A percentile compares a stretch with the other conserved stretches of the same genome.
These are phyloP conservation scores for Chaunax sp. DNA, from an alignment of 2,797 vertebrate genomes.

Conservation along the genomic window DNA sequence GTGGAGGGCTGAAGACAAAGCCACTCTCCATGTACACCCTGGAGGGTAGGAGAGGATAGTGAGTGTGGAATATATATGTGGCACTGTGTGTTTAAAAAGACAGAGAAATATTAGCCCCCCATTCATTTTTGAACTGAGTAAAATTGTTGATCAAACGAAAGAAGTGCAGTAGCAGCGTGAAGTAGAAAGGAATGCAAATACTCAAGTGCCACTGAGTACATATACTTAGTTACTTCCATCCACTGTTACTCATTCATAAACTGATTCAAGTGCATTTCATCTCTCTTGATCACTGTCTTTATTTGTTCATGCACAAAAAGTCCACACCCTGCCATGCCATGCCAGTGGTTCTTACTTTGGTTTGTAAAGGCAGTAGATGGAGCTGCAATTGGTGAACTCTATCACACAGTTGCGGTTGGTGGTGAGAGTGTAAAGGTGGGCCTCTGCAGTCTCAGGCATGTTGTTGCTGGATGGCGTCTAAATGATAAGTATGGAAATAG, in stretches of 20 bases:
- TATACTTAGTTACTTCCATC: not conserved
- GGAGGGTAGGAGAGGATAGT: not conserved
- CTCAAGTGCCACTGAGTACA: not conserved
- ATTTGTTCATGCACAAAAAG: too few species aligned
- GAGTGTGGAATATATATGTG: too few species aligned
- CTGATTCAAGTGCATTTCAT: too few species aligned
- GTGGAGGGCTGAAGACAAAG: conserved; percentile 61
- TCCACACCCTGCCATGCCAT: not conserved
- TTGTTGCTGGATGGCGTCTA: conserved; percentile 5
- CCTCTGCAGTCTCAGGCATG: conserved; percentile 73
- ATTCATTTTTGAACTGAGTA: too few species aligned
- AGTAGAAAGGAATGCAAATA: not conserved
- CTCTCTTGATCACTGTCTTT: too few species aligned
- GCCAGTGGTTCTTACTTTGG: conserved; percentile 67
- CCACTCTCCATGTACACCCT: conserved; percentile 74
- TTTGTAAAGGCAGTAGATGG: conserved; percentile 51
- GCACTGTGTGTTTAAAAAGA: too few species aligned
- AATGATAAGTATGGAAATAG: not conserved
- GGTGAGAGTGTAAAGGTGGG: conserved; percentile 53
- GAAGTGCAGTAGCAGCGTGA: not conserved
- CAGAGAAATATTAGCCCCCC: too few species aligned
- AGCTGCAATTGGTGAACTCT: conserved; percentile 69
- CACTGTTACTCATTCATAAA: too few species aligned
- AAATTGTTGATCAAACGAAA: not conserved
- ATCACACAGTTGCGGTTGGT: conserved; percentile 79